phyloP scores from a whole-genome alignment of 2,113 vertebrate species.

The Oreochromis aureus region DNA sequence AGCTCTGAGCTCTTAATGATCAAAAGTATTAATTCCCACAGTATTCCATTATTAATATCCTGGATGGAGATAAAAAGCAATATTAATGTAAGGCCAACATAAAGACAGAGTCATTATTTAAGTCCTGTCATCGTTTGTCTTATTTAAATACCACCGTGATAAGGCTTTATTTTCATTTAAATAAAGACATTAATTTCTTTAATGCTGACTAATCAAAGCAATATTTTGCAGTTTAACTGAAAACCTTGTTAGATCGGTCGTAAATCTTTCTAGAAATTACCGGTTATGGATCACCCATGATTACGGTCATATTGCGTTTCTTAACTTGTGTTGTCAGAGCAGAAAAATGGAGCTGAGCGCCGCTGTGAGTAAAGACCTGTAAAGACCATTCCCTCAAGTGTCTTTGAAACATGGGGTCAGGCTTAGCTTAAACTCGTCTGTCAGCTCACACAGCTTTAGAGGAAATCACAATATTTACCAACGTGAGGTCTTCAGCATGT shows the following conservation, averaged over 20 bases:
- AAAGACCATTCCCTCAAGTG: not conserved
- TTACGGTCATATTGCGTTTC: constrained; percentile 10
- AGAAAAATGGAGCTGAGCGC: not conserved
- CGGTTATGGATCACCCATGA: constrained; percentile 28
- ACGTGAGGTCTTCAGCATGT: not conserved
- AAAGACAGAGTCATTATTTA: constrained; percentile 65
- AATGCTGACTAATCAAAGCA: constrained; percentile 70
- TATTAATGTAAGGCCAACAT: constrained; percentile 64
- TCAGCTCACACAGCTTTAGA: not conserved
- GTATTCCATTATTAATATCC: constrained; percentile 74
- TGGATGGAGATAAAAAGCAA: constrained; percentile 64
- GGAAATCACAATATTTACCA: not conserved
- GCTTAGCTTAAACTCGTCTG: not conserved
- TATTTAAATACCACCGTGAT: constrained; percentile 68
- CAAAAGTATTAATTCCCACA: constrained; percentile 68
- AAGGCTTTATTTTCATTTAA: constrained; percentile 68
- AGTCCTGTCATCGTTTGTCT: constrained; percentile 65
- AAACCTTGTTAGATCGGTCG: constrained; percentile 42
- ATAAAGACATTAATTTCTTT: constrained; percentile 66
- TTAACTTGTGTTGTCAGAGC: not conserved
- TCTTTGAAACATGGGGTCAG: not conserved
- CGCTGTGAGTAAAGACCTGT: not conserved
- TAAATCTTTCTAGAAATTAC: constrained; percentile 58
- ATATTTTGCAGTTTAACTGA: constrained; percentile 47
- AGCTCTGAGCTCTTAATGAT: constrained; percentile 63